Base-by-base conservation (phyloP, 2,797 vertebrate genomes). In the Okamejei kenojei region DNA sequence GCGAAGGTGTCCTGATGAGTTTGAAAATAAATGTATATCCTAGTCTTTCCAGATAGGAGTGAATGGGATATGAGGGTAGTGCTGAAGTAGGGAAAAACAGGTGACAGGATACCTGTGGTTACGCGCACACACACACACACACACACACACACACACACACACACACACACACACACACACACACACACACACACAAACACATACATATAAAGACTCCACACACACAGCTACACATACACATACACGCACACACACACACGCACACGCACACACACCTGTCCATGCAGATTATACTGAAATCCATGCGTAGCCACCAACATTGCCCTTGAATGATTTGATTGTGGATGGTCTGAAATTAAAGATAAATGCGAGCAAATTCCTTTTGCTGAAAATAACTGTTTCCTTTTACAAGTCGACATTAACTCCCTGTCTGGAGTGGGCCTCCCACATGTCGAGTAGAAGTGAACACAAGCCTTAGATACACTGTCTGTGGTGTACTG, bases 361-460 rank as follows among this genome's bases (percentile, higher is more conserved):
- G 82, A 86, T 86, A 86, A 65, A 86, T 63, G 58, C 21, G n/a
- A 21, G 17, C 61, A 88, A 88, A 35, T 68, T 88, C 63, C 63
- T 35, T 88, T 19, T 68, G 61, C 65, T 19, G n/a, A 88, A 88
- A 88, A 26, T 19, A 65, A 21, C 61, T 88, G 63, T n/a, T 74
- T 54, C 90, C 71, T 92, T 29, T 92, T 92, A 74, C 63, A 92
- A 74, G 23, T 74, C 45, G 23, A 23, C 71, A 13, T 92, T 74
- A 29, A 92, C 35, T 54, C 21, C 21, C 45, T 76, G 90, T 76
- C 71, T 92, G 71, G 35, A 45, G 61, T 63, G 21, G 61, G 61
- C 84, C 71, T 76, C 90, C 71, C 90, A 92, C 68, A 92, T 91
- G 35, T 38, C 29, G 45, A 76, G 68, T 74, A 58, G 10, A 15